Evolutionary conservation across 2,797 vertebrate species (phyloP), one percentile per base, ranked within the genome.

Genomic region (Muscicapa comitata): DNA sequence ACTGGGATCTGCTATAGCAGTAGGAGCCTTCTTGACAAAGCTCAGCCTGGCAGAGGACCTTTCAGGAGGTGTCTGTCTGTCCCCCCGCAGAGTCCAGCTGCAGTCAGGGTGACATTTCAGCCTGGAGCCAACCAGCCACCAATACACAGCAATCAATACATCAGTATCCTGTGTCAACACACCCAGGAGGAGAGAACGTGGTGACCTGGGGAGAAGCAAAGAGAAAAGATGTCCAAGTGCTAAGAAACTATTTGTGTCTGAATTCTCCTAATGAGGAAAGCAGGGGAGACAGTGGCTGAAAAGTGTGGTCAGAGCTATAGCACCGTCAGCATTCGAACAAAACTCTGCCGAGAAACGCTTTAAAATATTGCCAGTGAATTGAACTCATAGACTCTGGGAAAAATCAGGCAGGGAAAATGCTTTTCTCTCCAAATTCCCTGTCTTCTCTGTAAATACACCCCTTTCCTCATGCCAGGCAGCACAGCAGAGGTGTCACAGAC

Each of bases 321-420:
- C n/a, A 45, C 20, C 0, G 0, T 20, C 68, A 67, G 21, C 61
- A 29, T 62, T 85, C 0, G 0, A 78, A 73, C 14, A 70, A 76
- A 74, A 62, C 54, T 11, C 17, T 74, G n/a, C 21, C 83, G 59
- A 74, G 57, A 93, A 89, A 89, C 17, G 13, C 33, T 77, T 93
- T 90, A 94, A 91, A 91, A 88, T 87, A 89, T 53, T 82, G 62
- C 48, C 66, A 84, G 43, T 72, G 75, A 66, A 43, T 55, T 33
- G 57, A 85, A 92, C 35, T 83, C 6, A 0, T 8, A 66, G 37
- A 26, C 16, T 74, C 33, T 91, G 54, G 26, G 81, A 90, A 89
- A 72, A 93, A 86, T 68, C 24, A 35, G 62, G 33, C 81, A 89
- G 24, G 1, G 8, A 73, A 80, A 88, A 87, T n/a, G 17, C 13